Percentiles rank a stretch among this genome's conserved stretches.
Evolutionary conservation across 1,140 invertebrate species (phyloP).

Genomic region (Eurosta solidaginis): DNA sequence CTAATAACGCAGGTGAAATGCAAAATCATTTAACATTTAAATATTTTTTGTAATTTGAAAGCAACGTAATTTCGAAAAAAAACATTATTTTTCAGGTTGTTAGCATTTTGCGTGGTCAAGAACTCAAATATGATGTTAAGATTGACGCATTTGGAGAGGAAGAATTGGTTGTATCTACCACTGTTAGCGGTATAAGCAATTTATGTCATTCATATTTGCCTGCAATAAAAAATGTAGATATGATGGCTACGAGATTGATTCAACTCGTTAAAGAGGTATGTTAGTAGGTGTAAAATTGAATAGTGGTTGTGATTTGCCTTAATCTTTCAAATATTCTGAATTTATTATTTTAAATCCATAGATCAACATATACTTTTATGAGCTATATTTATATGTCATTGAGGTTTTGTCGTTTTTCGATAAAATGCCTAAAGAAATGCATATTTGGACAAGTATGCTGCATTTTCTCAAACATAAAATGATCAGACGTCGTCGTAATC

Average conservation of each 20-base stretch:
- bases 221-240: slow-evolving; percentile 50
- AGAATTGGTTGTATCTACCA: slow-evolving; percentile 49
- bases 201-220: slow-evolving; percentile 54
- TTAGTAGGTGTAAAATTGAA: background rate
- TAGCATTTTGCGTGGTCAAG: slow-evolving; percentile 48
- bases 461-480: slow-evolving; percentile 57
- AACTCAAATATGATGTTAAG: slow-evolving; percentile 52
- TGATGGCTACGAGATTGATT: slow-evolving; percentile 45
- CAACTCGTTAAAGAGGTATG: slow-evolving; percentile 47
- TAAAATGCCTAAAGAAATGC: slow-evolving; percentile 50
- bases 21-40: background rate
- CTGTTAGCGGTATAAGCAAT: slow-evolving; percentile 45
- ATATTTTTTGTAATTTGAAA: background rate
- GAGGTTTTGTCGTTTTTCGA: slow-evolving; percentile 51
- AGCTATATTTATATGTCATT: slow-evolving; percentile 54
- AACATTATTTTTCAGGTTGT: slow-evolving; percentile 35
- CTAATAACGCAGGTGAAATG: slow-evolving; percentile 47
- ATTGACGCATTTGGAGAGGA: slow-evolving; percentile 52
- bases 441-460: slow-evolving; percentile 53
- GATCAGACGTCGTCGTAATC: slow-evolving; percentile 45
- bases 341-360: slow-evolving; percentile 28
- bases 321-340: background rate
- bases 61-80: background rate
- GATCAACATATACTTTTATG: slow-evolving; percentile 59
- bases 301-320: background rate